These are phyloP conservation scores for Berghia stephanieae DNA, from an alignment of 1,140 invertebrate species.

Conservation along the genomic window DNA sequence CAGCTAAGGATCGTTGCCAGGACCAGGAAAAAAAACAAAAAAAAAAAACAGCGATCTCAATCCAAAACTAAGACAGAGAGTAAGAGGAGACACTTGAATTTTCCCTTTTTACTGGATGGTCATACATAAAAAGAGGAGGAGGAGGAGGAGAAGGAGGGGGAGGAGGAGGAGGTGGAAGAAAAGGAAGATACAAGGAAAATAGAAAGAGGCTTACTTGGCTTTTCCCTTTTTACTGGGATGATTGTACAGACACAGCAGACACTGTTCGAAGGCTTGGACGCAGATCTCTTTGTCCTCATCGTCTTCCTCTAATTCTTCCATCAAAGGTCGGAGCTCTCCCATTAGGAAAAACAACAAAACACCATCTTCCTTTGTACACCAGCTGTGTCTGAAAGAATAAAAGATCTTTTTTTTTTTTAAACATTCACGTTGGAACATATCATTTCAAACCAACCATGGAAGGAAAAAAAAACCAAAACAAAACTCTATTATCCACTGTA, in stretches of 20 bases:
- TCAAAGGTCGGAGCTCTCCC: conserved; percentile 76
- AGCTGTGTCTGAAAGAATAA: conserved; percentile 69
- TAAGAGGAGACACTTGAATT: too few species aligned
- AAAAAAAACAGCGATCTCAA: too few species aligned
- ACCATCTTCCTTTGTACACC: conserved; percentile 81
- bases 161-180: background rate
- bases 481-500: too few species aligned
- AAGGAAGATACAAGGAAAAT: background rate
- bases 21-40: too few species aligned
- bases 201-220: conserved; percentile 63
- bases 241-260: conserved; percentile 87
- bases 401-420: too few species aligned
- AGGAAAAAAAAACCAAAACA: too few species aligned
- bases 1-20: too few species aligned
- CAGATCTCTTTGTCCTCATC: conserved; percentile 70
- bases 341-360: conserved; percentile 81
- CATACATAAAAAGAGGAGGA: background rate
- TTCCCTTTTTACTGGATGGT: too few species aligned
- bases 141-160: background rate
- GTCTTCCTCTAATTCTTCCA: conserved; percentile 53
- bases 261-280: conserved; percentile 83
- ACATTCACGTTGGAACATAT: too few species aligned
- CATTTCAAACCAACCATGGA: too few species aligned
- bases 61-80: too few species aligned
- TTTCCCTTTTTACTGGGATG: conserved; percentile 83